Base-by-base conservation (phyloP, 2,113 vertebrate species). In the Anser brachyrhynchus region DNA sequence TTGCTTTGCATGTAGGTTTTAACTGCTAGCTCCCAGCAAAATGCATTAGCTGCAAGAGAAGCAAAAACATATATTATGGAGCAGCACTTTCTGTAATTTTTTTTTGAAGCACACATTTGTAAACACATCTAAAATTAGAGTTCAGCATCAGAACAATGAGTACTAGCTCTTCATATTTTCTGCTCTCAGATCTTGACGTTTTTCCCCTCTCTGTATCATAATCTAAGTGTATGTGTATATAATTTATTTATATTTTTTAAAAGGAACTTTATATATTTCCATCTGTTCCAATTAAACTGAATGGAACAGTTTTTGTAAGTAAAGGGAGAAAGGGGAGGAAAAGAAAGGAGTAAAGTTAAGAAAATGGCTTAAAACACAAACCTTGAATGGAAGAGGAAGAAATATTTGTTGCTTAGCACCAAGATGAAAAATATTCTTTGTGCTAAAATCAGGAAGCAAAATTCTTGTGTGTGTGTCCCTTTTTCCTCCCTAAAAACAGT, bases 81-180 rank as follows among this genome's bases (percentile, higher is more conserved):
- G 93, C 94, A 97, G 94, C 78, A 95, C 88, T 93, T 92, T 93
- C 79, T 46, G 52, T 65, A 87, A 49, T 55, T 54, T 74, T 58
- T n/a, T 90, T 87, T 64, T 92, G 79, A 96, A 86, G 78, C 62
- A 89, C 89, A 91, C 94, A 96, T 97, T 98, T 98, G 97, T 97
- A 97, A 97, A 98, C 97, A 97, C 90, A 69, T 97, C 97, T 98
- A 98, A 97, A 98, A 98, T 98, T 98, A 98, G 93, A 95, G 92
- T 97, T 97, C 93, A 69, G 75, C 89, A 90, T 93, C 91, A 93
- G 96, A 98, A 97, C 90, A 85, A 96, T 90, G 90, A 98, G 96
- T 97, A 96, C 96, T 93, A 89, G 81, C 92, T 97, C 96, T 93
- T 91, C 92, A 39, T 62, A 96, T 95, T 97, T 80, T 93, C 66